phyloP scores from a whole-genome alignment of 2,888 invertebrate genomes.

The Diarsia dahlii region DNA sequence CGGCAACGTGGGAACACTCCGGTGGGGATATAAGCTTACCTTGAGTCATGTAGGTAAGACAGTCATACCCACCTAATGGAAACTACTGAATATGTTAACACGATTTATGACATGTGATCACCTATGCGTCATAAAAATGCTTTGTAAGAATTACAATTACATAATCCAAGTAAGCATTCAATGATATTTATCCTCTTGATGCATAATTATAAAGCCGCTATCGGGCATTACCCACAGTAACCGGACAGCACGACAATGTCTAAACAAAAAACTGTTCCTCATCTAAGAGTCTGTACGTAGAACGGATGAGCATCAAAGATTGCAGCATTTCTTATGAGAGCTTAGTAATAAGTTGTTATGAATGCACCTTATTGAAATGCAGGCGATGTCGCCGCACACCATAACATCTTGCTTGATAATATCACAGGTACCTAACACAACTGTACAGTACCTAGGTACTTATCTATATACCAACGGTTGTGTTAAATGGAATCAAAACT shows the following conservation, averaged over 20 bases:
- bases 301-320: constrained; percentile 16
- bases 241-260: neutral
- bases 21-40: neutral
- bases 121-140: neutral
- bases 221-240: neutral
- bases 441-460: neutral
- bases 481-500: neutral
- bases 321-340: constrained; percentile 30
- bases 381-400: neutral
- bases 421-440: neutral
- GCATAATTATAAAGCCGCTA: neutral
- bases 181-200: neutral
- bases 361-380: constrained; percentile 32
- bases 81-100: constrained; percentile 2
- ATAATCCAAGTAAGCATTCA: neutral
- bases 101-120: neutral
- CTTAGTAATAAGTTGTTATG: constrained; percentile 1
- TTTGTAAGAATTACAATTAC: neutral
- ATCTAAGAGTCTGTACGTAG: neutral
- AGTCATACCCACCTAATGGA: neutral
- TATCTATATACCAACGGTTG: neutral
- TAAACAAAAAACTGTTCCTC: neutral
- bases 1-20: no score
- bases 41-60: constrained; percentile 12
- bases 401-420: neutral